Conservation (phyloP, 2,797 vertebrate genomes). For the Artibeus jamaicensis region DNA sequence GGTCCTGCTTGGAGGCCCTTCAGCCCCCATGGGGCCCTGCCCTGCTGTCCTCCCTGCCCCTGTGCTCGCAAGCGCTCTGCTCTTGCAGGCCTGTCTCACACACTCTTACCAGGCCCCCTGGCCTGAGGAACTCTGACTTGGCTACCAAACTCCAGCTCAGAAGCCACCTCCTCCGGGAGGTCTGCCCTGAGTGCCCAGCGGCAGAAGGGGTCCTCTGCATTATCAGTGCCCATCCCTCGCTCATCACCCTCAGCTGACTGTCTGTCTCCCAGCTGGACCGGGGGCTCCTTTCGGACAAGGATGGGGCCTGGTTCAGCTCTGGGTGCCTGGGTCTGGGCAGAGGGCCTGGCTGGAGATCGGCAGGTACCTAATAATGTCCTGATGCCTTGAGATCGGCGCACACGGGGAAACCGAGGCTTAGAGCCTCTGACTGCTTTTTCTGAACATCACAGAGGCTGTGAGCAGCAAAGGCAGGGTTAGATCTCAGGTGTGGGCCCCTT, state of each 20-base stretch:
- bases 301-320: neutral
- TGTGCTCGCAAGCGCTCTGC: fast-evolving
- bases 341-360: neutral
- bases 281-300: neutral
- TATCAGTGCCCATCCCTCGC: neutral
- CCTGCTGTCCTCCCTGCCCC: no score
- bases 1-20: no score
- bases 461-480: neutral
- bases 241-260: no score
- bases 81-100: neutral
- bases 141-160: neutral
- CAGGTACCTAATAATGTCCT: neutral
- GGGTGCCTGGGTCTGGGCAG: neutral
- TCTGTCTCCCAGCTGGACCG: neutral
- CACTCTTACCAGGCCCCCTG: neutral
- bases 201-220: neutral
- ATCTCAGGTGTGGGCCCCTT: neutral
- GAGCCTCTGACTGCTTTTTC: neutral
- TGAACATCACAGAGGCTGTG: neutral
- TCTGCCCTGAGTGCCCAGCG: neutral
- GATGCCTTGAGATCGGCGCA: neutral
- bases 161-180: neutral
- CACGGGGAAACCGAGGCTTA: neutral
- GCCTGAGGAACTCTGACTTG: neutral
- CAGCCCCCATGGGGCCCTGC: neutral